phyloP scores from a whole-genome alignment of 2,113 vertebrate species.

The Aegithalos caudatus region DNA sequence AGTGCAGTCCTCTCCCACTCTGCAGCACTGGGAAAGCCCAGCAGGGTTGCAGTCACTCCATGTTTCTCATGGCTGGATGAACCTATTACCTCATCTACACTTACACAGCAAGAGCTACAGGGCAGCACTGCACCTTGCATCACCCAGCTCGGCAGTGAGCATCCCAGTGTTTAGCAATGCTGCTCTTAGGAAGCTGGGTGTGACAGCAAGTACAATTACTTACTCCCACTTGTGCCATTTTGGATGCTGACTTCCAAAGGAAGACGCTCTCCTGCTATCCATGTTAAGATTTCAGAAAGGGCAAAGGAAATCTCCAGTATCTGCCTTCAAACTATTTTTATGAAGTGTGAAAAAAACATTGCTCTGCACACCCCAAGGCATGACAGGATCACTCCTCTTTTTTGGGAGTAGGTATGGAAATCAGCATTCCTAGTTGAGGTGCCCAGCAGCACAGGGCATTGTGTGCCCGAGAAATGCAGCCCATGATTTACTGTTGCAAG shows the following conservation, averaged over 20 bases:
- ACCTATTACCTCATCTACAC: neutral
- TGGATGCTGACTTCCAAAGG: neutral
- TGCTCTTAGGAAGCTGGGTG: neutral
- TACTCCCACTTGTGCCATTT: neutral
- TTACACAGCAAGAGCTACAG: accelerated
- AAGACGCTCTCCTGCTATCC: neutral
- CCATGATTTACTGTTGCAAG: neutral
- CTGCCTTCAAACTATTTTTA: neutral
- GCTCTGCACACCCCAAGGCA: neutral
- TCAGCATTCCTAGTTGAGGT: neutral
- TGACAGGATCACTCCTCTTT: neutral
- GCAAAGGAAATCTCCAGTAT: neutral
- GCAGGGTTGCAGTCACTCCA: accelerated
- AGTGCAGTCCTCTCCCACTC: neutral
- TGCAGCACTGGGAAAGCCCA: neutral
- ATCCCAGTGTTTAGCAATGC: neutral
- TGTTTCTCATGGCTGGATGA: neutral
- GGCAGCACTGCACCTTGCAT: neutral
- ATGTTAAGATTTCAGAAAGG: neutral
- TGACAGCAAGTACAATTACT: neutral
- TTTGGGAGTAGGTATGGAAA: neutral
- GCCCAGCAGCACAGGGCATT: neutral
- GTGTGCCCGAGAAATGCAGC: accelerated
- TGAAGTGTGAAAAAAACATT: neutral
- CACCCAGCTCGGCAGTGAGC: neutral